Percentiles rank a stretch among this genome's conserved stretches.
Evolutionary conservation across 2,888 invertebrate species (phyloP).

Genomic region (Stenoptilia bipunctidactyla): DNA sequence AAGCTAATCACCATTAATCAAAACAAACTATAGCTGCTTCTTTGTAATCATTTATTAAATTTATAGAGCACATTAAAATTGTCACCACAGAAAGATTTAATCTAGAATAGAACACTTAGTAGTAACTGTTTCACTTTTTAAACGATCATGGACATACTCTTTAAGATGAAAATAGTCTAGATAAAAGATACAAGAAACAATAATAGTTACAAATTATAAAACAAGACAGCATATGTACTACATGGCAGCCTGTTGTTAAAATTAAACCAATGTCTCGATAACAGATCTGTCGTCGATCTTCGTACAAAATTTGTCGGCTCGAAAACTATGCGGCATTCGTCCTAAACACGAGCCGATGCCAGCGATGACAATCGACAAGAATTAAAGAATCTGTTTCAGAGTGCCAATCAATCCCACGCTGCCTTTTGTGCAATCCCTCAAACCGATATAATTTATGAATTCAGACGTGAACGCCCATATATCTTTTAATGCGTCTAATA

Average conservation of each 20-base stretch:
- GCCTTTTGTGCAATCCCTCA: slow-evolving; percentile 40
- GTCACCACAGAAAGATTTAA: too few relatives aligned
- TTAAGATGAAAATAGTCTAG: too few relatives aligned
- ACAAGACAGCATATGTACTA: too few relatives aligned
- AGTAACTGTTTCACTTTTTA: too few relatives aligned
- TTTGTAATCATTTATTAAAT: too few relatives aligned
- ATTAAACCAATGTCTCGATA: not conserved
- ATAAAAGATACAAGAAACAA: too few relatives aligned
- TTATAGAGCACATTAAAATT: too few relatives aligned
- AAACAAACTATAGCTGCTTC: too few relatives aligned
- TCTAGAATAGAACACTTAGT: too few relatives aligned
- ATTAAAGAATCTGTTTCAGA: slow-evolving; percentile 33
- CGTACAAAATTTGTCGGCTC: slow-evolving; percentile 35
- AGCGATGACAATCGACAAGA: slow-evolving; percentile 40
- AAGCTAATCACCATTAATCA: too few relatives aligned
- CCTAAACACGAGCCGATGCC: slow-evolving; percentile 25
- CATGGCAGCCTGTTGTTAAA: not conserved
- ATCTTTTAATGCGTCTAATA: slow-evolving; percentile 17
- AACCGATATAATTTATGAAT: slow-evolving; percentile 41
- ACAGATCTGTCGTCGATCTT: slow-evolving; percentile 16
- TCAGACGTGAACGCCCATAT: slow-evolving; percentile 25
- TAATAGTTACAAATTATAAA: too few relatives aligned
- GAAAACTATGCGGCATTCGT: slow-evolving; percentile 30
- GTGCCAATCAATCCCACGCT: slow-evolving; percentile 45
- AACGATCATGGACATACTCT: too few relatives aligned